phyloP scores from a whole-genome alignment of 1,140 invertebrate genomes.

The Psix sp. region DNA sequence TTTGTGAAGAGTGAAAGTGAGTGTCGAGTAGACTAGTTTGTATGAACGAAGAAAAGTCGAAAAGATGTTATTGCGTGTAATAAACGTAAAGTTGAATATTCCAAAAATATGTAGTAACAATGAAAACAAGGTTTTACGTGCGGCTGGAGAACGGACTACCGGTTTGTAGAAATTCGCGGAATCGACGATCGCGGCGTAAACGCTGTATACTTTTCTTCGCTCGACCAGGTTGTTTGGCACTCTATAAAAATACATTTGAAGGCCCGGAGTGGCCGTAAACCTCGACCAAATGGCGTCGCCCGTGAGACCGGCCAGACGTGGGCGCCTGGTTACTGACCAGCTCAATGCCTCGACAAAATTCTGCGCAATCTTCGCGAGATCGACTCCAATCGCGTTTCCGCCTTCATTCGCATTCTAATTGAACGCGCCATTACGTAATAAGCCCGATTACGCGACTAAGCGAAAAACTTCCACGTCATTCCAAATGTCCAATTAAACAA shows the following conservation, averaged over 20 bases:
- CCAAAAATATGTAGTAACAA: slow-evolving; percentile 59
- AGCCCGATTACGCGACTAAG: neutral
- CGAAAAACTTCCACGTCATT: slow-evolving; percentile 12
- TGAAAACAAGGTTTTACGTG: slow-evolving; percentile 56
- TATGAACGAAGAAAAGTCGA: slow-evolving; percentile 28
- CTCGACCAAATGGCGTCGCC: slow-evolving; percentile 48
- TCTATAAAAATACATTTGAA: slow-evolving; percentile 58
- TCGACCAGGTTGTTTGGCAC: slow-evolving; percentile 44
- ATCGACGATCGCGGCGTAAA: slow-evolving; percentile 49
- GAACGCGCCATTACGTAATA: slow-evolving; percentile 34
- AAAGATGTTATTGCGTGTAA: slow-evolving; percentile 47
- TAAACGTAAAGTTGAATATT: slow-evolving; percentile 58
- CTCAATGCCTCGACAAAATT: slow-evolving; percentile 58
- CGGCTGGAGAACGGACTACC: slow-evolving; percentile 51
- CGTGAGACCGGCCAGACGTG: slow-evolving; percentile 36
- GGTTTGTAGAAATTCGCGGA: slow-evolving; percentile 54
- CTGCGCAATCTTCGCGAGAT: slow-evolving; percentile 30
- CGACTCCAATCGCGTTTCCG: slow-evolving; percentile 41
- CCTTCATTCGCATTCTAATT: slow-evolving; percentile 38
- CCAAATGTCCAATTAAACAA: slow-evolving; percentile 20
- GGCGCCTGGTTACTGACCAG: slow-evolving; percentile 60
- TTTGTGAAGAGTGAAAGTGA: slow-evolving; percentile 53
- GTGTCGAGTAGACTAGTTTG: slow-evolving; percentile 4
- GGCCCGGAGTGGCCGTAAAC: slow-evolving; percentile 56
- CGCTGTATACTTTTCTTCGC: slow-evolving; percentile 46